Evolutionary conservation across 2,888 invertebrate species (phyloP), one percentile per base, ranked within the genome.

Genomic region (Trachelus tabidus): DNA sequence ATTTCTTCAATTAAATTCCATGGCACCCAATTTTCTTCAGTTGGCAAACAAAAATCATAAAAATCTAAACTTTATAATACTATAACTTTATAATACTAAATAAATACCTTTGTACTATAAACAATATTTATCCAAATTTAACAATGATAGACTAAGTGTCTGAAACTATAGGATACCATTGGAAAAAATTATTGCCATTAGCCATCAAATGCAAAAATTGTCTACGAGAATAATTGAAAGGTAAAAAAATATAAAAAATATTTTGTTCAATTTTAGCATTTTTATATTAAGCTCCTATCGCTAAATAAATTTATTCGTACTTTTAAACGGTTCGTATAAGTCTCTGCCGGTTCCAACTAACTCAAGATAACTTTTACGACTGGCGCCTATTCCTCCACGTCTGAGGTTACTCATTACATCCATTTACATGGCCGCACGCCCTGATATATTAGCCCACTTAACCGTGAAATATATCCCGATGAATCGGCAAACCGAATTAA

Each of bases 341-440:
- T 56, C 23, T 56, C 56, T 56, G 56, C 23, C 56, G 9, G 23
- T 56, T 56, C 9, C 56, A 56, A 9, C 23, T 23, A 56, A 56
- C 56, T 56, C 71, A 34, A 71, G 23, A 71, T 71, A 71, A 71
- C 31, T 71, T 71, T 71, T 71, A 71, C 33, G 74, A n/a, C 80
- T 81, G 81, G 80, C 82, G 78, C 77, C 81, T 83, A 80, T 82
- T 71, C 78, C 71, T 78, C 71, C 75, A 75, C 77, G 77, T 78
- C 79, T 77, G 76, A 77, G 79, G 79, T 75, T 79, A 79, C 81
- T 83, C 78, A 80, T 82, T 82, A 82, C 80, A 77, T 77, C 76
- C 79, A 75, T 78, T 81, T 77, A 77, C 75, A 77, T 77, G 74
- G 75, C 77, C 75, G 75, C 74, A 77, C 73, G 74, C 73, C 68